A percentile compares a stretch with the other conserved stretches of the same genome.
phyloP scores from a whole-genome alignment of 2,888 invertebrate species.

The Hermaeophaga mercurialis region DNA sequence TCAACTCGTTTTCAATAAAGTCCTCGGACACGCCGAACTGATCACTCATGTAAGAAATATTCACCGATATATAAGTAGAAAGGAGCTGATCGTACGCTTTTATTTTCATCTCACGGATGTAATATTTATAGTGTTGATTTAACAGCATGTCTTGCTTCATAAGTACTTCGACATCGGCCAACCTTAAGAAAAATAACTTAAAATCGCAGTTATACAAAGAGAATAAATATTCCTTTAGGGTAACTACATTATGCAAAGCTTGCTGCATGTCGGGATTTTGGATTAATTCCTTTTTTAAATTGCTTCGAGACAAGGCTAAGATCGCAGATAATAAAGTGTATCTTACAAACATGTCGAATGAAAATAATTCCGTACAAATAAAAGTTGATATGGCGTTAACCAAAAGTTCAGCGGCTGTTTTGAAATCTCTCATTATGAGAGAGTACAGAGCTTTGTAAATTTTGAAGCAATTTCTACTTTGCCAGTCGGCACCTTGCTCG shows the following conservation, averaged over 20 bases:
- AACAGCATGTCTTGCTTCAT: conserved; percentile 69
- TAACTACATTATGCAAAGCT: conserved; percentile 73
- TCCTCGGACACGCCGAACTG: conserved; percentile 71
- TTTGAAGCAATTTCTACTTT: conserved; percentile 71
- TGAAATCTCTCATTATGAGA: conserved; percentile 71
- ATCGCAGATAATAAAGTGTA: conserved; percentile 56
- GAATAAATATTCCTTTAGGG: conserved; percentile 66
- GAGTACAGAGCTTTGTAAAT: conserved; percentile 70
- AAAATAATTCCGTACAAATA: conserved; percentile 74
- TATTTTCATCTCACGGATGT: conserved; percentile 73
- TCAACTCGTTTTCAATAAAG: conserved; percentile 67
- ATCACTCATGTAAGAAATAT: conserved; percentile 70
- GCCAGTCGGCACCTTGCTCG: conserved; percentile 69
- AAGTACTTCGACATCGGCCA: conserved; percentile 55
- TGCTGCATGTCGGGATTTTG: conserved; percentile 74
- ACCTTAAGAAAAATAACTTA: conserved; percentile 66
- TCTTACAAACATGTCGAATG: conserved; percentile 63
- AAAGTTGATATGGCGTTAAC: conserved; percentile 75
- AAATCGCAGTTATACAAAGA: conserved; percentile 74
- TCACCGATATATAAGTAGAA: conserved; percentile 71
- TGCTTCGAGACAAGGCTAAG: conserved; percentile 53
- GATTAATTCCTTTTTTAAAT: conserved; percentile 54
- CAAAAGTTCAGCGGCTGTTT: conserved; percentile 67
- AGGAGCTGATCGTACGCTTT: conserved; percentile 73
- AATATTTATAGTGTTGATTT: conserved; percentile 69